Percentiles rank a stretch among this genome's conserved stretches.
Evolutionary conservation across 2,888 invertebrate species (phyloP).

Genomic region (Tiliacea aurago): DNA sequence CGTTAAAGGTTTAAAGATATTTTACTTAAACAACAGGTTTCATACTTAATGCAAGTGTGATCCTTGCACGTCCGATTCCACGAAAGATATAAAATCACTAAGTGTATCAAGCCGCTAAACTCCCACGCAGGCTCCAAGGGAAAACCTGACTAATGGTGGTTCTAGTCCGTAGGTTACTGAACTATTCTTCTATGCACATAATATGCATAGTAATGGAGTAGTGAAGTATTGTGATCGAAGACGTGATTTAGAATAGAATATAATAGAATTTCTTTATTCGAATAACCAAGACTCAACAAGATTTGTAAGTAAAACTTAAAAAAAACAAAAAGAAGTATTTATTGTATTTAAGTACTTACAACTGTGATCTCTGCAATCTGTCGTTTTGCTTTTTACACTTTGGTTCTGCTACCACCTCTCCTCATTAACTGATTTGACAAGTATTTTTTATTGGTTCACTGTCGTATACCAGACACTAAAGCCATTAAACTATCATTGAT

Average conservation of each 20-base stretch:
- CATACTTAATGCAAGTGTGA: conserved; percentile 24
- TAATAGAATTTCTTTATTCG: too few species aligned
- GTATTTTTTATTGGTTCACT: too few species aligned
- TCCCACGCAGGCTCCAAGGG: conserved; percentile 50
- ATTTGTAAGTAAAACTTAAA: too few species aligned
- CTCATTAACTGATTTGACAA: too few species aligned
- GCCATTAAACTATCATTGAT: too few species aligned
- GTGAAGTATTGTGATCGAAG: conserved; percentile 8
- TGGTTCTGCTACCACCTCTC: too few species aligned
- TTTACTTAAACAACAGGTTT: conserved; percentile 26
- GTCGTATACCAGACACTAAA: too few species aligned
- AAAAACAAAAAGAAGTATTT: too few species aligned
- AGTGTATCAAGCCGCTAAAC: conserved; percentile 34
- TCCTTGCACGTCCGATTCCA: conserved; percentile 28
- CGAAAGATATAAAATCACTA: conserved; percentile 53
- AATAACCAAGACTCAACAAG: too few species aligned
- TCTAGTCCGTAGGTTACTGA: conserved; percentile 33
- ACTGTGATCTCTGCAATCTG: background rate
- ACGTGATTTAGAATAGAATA: conserved; percentile 21
- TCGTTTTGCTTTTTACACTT: background rate
- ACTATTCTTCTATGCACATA: conserved; percentile 21
- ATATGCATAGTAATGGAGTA: background rate
- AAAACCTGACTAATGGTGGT: conserved; percentile 43
- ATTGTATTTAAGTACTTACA: background rate
- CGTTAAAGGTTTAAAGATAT: background rate